Base-by-base conservation (phyloP, 2,113 vertebrate genomes). In the Okapia johnstoni region DNA sequence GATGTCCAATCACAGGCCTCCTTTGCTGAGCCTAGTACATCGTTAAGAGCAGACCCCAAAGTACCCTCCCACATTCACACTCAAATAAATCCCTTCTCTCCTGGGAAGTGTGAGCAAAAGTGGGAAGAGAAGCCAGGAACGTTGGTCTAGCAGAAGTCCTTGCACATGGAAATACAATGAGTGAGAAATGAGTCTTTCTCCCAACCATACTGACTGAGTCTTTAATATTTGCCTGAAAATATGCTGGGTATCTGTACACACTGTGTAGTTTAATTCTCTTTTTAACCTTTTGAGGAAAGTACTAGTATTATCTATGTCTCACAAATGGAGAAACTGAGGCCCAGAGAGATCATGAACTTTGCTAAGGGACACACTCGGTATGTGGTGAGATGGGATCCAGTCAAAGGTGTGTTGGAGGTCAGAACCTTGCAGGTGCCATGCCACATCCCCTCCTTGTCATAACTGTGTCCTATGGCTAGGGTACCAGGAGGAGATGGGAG, bases 401-500 rank as follows among this genome's bases (percentile, higher is more conserved):
- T 33, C 0, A 3, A 30, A 58, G 16, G 23, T 28, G 8, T 15
- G 15, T 30, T 2, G 5, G 4, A 85, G 11, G 50, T 79, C 48
- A 19, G 61, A 85, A 54, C 25, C 54, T 66, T 5, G 10, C 0
- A 33, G 36, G 40, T 60, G 10, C 3, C 15, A 5, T 16, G 79
- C 28, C 0, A 1, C 14, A 40, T 50, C 46, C 1, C n/a, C 25
- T 73, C 36, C 30, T 55, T 16, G 11, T 7, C 7, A 2, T 23
- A 7, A 26, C 46, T 33, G 19, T 25, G 2, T 8, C 2, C 16
- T 3, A 7, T 43, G 33, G 33, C 1, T 77, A 19, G 79, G 7
- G 7, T 6, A 19, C 30, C 4, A 0, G 1, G n/a, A 21, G 21
- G 77, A 93, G 63, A 52, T 6, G 6, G 2, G 50, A 13, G 81